Evolutionary conservation across 2,888 invertebrate species (phyloP).

Genomic region (Lycia hirtaria): DNA sequence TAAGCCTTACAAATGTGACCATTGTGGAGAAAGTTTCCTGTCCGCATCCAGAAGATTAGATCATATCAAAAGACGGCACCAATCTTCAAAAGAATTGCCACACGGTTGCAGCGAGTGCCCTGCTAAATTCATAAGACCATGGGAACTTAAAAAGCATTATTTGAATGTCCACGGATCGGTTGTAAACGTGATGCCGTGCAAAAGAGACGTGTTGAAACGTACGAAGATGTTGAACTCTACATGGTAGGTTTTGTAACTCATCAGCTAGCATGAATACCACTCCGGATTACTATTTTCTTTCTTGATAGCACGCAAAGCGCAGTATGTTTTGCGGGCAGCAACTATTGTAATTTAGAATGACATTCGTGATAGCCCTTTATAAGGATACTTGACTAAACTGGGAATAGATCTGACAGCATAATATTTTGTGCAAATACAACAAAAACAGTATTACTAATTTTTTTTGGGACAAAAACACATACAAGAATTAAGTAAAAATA

Average conservation of each 20-base stretch:
- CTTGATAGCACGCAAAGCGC: too few species aligned
- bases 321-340: too few species aligned
- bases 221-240: constrained; percentile 27
- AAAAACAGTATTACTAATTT: too few species aligned
- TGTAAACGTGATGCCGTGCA: constrained; percentile 47
- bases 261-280: too few species aligned
- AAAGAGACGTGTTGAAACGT: constrained; percentile 37
- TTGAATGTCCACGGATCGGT: constrained; percentile 53
- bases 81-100: constrained; percentile 56
- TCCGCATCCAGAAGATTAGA: constrained; percentile 72
- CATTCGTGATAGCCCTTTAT: too few species aligned
- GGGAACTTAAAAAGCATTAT: constrained; percentile 71
- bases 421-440: too few species aligned
- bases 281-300: too few species aligned
- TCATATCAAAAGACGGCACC: constrained; percentile 70
- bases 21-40: constrained; percentile 70
- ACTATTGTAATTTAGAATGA: too few species aligned
- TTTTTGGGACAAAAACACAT: too few species aligned
- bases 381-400: too few species aligned
- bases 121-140: constrained; percentile 70
- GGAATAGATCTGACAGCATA: too few species aligned
- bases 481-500: too few species aligned
- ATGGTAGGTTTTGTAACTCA: constrained; percentile 33
- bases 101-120: constrained; percentile 67
- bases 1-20: constrained; percentile 64